Conservation (phyloP, 2,888 invertebrate species). For the Leptodirus hochenwartii region DNA sequence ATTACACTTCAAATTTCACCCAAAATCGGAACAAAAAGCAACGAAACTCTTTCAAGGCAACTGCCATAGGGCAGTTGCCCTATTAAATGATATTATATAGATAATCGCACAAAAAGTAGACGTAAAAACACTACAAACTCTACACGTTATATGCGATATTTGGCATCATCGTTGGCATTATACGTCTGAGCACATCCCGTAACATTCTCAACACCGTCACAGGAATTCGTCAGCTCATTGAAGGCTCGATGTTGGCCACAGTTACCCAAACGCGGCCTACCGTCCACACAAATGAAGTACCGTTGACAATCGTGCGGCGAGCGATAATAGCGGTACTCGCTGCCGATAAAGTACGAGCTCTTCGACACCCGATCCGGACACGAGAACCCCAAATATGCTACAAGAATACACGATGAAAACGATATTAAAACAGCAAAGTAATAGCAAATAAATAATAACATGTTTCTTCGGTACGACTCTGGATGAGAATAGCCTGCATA, state of each 20-base stretch:
- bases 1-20: no score
- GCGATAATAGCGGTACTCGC: constrained; percentile 33
- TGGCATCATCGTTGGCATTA: constrained; percentile 3
- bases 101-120: no score
- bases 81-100: no score
- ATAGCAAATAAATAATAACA: no score
- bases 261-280: constrained; percentile 51
- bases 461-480: no score
- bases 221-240: constrained; percentile 50
- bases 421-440: no score
- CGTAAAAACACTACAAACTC: no score
- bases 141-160: background rate
- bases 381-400: constrained; percentile 59
- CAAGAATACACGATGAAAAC: constrained; percentile 18
- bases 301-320: constrained; percentile 51
- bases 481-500: no score
- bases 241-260: constrained; percentile 65
- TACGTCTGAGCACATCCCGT: constrained; percentile 39
- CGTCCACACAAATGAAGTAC: constrained; percentile 61
- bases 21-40: no score
- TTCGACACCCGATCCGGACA: constrained; percentile 45
- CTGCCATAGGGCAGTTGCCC: no score
- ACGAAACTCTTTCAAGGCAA: no score
- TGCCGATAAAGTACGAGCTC: constrained; percentile 25
- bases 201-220: constrained; percentile 64